phyloP scores from a whole-genome alignment of 2,113 vertebrate species.

The Oxygymnocypris stewartii region DNA sequence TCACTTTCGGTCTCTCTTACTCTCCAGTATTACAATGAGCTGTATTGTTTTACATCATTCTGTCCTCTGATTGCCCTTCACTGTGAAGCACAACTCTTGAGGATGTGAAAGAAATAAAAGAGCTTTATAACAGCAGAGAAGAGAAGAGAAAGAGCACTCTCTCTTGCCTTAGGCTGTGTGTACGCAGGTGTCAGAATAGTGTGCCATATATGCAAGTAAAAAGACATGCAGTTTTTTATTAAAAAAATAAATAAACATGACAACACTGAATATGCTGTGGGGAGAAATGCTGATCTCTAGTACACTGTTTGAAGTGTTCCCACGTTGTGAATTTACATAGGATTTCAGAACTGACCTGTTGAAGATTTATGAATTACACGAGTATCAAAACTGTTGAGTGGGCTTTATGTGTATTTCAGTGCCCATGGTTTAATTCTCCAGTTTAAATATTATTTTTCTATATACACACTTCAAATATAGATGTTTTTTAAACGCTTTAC shows the following conservation, averaged over 20 bases:
- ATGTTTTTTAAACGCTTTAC: background rate
- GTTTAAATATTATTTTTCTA: background rate
- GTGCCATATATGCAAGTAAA: slow-evolving; percentile 3
- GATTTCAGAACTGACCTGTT: slow-evolving; percentile 18
- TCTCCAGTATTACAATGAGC: slow-evolving; percentile 41
- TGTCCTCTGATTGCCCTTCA: slow-evolving; percentile 52
- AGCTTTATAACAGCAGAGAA: slow-evolving; percentile 19
- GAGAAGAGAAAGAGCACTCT: slow-evolving; percentile 24
- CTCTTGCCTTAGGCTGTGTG: slow-evolving; percentile 19
- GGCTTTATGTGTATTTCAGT: background rate
- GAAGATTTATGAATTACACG: slow-evolving; percentile 33
- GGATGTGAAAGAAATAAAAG: slow-evolving; percentile 24
- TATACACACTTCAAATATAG: background rate
- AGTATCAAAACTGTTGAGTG: slow-evolving; percentile 7
- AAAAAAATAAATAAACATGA: slow-evolving; percentile 8
- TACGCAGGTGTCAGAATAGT: slow-evolving; percentile 3
- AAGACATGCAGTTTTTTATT: slow-evolving; percentile 2
- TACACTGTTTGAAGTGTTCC: slow-evolving; percentile 25
- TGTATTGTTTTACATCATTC: slow-evolving; percentile 56
- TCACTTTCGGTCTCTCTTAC: background rate
- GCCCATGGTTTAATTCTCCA: background rate
- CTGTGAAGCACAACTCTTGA: slow-evolving; percentile 41
- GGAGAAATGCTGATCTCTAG: slow-evolving; percentile 16
- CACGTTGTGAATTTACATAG: slow-evolving; percentile 6
- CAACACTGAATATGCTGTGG: background rate